Base-by-base conservation (phyloP, 2,113 vertebrate genomes). In the Eurystomus gularis region DNA sequence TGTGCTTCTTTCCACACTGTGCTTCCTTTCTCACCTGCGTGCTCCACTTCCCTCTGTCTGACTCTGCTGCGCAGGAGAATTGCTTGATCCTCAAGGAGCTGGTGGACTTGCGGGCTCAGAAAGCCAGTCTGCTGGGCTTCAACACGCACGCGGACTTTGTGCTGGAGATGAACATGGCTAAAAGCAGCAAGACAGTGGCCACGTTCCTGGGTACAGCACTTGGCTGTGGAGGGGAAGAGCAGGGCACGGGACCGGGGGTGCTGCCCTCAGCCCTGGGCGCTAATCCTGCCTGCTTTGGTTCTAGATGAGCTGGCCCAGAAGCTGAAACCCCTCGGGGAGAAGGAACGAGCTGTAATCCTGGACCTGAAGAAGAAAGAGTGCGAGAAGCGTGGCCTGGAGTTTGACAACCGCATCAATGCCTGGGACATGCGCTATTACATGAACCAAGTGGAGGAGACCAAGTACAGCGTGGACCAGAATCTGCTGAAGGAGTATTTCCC, bases 121-220 rank as follows among this genome's bases (percentile, higher is more conserved):
- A 99, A 33, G 97, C 98, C n/a, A 52, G 58, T 5, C 95, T 99
- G 77, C 98, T 99, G 57, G 99, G 99, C 13, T 99, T 99, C 96
- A 94, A 8, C 82, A 99, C 99, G 0, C 99, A 99, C 7, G 98
- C 99, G 0, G 99, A 99, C 98, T 99, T 99, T 0, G 98, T 99
- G 71, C 97, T 99, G 95, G 99, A 99, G 98, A 99, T 99, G 99
- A 99, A 99, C 98, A 99, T 99, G 99, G 99, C 99, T 64, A 99
- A 99, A 61, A 98, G 97, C 78, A 98, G 98, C 82, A 96, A 96
- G 93, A 98, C 97, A 0, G 99, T 99, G 96, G 98, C 98, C 15
- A 26, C 82, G 1, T 99, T 99, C 97, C 98, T 99, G 52, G 99
- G 99, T 99, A 98, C 3, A 25, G 9, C 20, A 0, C 21, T 10